Conservation (phyloP, 2,113 vertebrate genomes). For the Sula dactylatra region DNA sequence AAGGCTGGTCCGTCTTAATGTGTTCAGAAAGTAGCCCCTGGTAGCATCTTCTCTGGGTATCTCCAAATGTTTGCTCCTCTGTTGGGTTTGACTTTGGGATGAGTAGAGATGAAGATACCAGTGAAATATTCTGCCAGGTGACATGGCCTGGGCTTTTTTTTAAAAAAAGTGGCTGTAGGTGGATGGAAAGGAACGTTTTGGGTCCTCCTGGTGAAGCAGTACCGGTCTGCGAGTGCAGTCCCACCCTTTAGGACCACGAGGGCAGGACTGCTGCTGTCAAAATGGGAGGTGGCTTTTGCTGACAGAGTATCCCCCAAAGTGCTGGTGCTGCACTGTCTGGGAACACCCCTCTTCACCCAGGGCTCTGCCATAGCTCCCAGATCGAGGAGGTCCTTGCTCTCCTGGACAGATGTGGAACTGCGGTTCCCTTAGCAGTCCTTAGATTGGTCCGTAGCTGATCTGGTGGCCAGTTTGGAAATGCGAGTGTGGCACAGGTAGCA, state of each 20-base stretch:
- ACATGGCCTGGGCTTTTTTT: not conserved
- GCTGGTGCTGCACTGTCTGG: not conserved
- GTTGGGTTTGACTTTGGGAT: not conserved
- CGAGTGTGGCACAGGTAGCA: not conserved
- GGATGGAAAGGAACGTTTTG: not conserved
- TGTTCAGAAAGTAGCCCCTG: not conserved
- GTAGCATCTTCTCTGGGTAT: not conserved
- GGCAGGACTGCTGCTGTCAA: not conserved
- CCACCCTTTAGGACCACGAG: not conserved
- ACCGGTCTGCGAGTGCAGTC: too few relatives aligned
- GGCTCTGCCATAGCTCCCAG: not conserved
- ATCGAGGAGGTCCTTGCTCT: not conserved
- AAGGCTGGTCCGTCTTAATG: too few relatives aligned
- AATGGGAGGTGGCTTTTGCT: too few relatives aligned
- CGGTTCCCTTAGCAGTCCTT: fast-evolving
- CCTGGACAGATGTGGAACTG: not conserved
- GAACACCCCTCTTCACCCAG: not conserved
- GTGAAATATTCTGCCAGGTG: not conserved
- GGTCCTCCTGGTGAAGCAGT: not conserved
- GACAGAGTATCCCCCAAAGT: too few relatives aligned
- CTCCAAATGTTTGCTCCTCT: not conserved
- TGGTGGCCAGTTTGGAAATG: not conserved
- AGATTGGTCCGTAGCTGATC: not conserved
- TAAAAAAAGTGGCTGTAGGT: not conserved
- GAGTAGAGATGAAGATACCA: not conserved